Evolutionary conservation across 2,888 invertebrate genomes (phyloP).

Genomic region (Tanytarsus gracilentus): DNA sequence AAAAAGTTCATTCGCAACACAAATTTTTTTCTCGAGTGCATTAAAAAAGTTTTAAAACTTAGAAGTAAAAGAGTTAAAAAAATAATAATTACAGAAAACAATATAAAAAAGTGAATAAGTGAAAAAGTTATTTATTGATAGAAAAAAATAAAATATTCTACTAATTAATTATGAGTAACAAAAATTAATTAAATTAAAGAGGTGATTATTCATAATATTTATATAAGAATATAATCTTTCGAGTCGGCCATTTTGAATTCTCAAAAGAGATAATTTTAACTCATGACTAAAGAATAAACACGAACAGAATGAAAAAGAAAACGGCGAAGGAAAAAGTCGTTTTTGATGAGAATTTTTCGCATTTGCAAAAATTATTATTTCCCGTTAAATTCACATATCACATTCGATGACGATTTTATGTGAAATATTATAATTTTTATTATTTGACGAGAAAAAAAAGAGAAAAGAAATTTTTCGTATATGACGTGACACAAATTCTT

Average conservation of each 20-base stretch:
- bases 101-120: no score
- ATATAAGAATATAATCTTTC: background rate
- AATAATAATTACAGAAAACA: no score
- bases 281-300: constrained; percentile 12
- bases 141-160: no score
- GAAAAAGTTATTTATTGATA: no score
- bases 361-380: no score
- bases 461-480: background rate
- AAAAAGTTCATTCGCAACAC: no score
- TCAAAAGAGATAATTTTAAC: constrained; percentile 15
- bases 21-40: no score
- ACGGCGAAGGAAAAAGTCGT: background rate
- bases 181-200: background rate
- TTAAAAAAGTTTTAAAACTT: background rate
- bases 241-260: constrained; percentile 10
- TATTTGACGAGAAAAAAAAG: background rate
- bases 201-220: constrained; percentile 1
- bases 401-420: no score
- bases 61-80: background rate
- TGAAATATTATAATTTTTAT: constrained; percentile 10
- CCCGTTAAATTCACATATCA: constrained; percentile 10
- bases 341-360: background rate
- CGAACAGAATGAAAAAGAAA: background rate
- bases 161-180: no score
- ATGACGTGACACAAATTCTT: constrained; percentile 12